These are phyloP conservation scores for Lepilemur ruficaudatus DNA, from an alignment of 2,797 vertebrate genomes.

Conservation along the genomic window DNA sequence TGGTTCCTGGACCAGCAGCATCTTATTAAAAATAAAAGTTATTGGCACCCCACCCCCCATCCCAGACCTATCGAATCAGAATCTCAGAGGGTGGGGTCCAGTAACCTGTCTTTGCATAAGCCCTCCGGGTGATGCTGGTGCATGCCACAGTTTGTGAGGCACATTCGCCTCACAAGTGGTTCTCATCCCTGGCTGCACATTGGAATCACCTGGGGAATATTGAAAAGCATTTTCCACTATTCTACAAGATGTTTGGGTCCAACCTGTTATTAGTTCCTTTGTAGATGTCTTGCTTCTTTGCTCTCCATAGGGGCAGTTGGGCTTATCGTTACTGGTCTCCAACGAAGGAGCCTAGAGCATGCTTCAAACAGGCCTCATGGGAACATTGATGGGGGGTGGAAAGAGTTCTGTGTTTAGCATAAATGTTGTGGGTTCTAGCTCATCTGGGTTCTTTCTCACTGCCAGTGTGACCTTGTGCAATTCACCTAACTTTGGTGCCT, in stretches of 20 bases:
- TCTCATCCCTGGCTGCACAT: not conserved
- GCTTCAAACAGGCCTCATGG: not conserved
- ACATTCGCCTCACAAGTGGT: not conserved
- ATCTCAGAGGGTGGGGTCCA: not conserved
- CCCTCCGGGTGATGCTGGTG: not conserved
- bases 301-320: not conserved
- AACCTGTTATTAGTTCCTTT: not conserved
- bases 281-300: not conserved
- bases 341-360: not conserved
- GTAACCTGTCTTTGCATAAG: not conserved
- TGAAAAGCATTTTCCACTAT: not conserved
- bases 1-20: not conserved
- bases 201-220: not conserved
- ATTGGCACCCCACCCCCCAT: no score
- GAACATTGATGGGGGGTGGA: not conserved
- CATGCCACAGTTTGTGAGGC: not conserved
- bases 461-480: rapidly evolving
- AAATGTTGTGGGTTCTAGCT: not conserved
- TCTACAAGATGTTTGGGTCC: not conserved
- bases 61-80: not conserved
- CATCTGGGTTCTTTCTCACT: not conserved
- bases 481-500: not conserved
- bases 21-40: not conserved
- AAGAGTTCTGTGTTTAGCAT: not conserved
- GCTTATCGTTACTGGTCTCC: not conserved